phyloP scores from a whole-genome alignment of 2,797 vertebrate species.

The Xerus rutilus region DNA sequence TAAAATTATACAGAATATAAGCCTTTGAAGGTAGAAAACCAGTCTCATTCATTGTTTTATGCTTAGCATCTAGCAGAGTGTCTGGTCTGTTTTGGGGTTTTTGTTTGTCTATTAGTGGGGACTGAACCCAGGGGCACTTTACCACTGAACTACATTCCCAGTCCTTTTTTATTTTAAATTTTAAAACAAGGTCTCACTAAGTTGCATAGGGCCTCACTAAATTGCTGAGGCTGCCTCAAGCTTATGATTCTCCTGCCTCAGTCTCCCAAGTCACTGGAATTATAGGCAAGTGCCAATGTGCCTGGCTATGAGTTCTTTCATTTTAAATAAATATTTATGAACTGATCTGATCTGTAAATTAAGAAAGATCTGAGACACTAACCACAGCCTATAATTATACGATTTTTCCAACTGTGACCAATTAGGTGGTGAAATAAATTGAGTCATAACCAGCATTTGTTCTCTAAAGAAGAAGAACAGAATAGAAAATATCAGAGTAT shows the following conservation, averaged over 20 bases:
- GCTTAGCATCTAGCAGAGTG: background rate
- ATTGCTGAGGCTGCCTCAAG: background rate
- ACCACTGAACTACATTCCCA: background rate
- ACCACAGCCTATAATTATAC: background rate
- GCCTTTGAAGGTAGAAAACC: background rate
- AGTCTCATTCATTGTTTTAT: background rate
- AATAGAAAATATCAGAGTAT: background rate
- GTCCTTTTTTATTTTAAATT: background rate
- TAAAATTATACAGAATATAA: background rate
- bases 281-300: background rate
- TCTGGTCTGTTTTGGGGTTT: background rate
- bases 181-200: background rate
- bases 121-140: background rate
- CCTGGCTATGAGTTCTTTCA: background rate
- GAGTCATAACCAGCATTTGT: conserved; percentile 37
- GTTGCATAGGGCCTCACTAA: background rate
- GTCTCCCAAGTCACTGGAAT: background rate
- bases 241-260: background rate
- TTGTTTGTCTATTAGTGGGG: background rate
- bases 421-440: conserved; percentile 57
- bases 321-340: conserved; percentile 42
- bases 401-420: conserved; percentile 58
- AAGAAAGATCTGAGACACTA: conserved; percentile 15
- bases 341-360: background rate
- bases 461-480: conserved; percentile 44